A percentile compares a stretch with the other conserved stretches of the same genome.
Evolutionary conservation across 2,888 invertebrate genomes (phyloP).

Genomic region (Helleia helle): DNA sequence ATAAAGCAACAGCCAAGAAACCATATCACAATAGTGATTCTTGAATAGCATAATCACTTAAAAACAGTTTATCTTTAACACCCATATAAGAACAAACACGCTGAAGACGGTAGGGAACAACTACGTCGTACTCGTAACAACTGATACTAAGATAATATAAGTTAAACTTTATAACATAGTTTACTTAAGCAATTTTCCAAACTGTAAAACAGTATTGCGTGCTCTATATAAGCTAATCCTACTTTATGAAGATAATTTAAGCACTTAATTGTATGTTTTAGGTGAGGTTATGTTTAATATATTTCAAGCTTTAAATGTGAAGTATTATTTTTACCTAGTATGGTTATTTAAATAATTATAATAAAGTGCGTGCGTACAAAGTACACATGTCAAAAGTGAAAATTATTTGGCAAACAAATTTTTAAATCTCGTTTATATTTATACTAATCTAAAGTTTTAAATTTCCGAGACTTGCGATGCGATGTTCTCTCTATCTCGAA

Average conservation of each 20-base stretch:
- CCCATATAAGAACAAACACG: neutral
- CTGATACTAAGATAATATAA: constrained; percentile 1
- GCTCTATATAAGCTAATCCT: neutral
- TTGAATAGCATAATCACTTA: no score
- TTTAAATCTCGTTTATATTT: no score
- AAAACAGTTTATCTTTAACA: neutral
- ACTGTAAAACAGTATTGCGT: constrained; percentile 4
- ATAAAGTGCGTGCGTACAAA: no score
- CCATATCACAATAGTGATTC: no score
- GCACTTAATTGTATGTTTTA: constrained; percentile 4
- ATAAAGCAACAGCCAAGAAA: no score
- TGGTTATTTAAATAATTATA: no score
- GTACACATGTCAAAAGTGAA: no score
- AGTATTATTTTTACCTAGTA: neutral
- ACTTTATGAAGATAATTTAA: constrained; percentile 3
- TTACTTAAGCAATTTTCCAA: constrained; percentile 5
- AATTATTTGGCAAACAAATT: no score
- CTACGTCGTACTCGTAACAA: neutral
- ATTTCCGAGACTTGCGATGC: no score
- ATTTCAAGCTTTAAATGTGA: neutral
- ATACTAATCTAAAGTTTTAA: no score
- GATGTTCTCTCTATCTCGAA: no score
- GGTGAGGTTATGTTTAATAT: no score
- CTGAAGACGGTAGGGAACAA: neutral
- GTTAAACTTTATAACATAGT: constrained; percentile 4